These are phyloP conservation scores for Steatornis caripensis DNA, from an alignment of 2,113 vertebrate species.

Conservation along the genomic window DNA sequence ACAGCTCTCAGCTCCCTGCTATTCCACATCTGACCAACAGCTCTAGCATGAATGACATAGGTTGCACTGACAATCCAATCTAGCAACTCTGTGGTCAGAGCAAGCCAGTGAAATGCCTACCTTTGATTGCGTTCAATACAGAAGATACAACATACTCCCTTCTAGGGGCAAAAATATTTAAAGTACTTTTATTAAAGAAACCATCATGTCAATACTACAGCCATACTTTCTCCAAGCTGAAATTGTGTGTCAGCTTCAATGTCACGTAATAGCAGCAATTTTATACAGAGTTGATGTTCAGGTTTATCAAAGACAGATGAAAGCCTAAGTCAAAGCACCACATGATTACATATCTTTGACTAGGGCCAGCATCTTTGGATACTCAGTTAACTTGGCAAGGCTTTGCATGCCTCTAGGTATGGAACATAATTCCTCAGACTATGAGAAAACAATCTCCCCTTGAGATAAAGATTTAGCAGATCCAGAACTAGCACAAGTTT, in stretches of 20 bases:
- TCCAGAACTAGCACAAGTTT: background rate
- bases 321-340: background rate
- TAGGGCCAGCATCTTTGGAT: background rate
- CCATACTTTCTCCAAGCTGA: background rate
- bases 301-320: background rate
- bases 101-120: background rate
- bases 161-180: background rate
- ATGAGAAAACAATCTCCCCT: background rate
- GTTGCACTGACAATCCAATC: background rate
- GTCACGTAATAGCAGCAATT: background rate
- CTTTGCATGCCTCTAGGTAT: background rate
- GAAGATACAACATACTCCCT: background rate
- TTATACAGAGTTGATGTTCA: background rate
- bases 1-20: background rate
- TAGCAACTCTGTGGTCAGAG: background rate
- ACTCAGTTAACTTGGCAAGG: background rate
- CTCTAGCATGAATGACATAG: background rate
- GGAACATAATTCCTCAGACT: background rate
- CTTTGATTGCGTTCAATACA: background rate
- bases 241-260: background rate
- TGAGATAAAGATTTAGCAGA: background rate
- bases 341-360: background rate
- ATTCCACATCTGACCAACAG: background rate
- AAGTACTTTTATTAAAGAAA: background rate
- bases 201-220: background rate